These are phyloP conservation scores for Notospermus geniculatus DNA, from an alignment of 1,140 invertebrate species.

Conservation along the genomic window DNA sequence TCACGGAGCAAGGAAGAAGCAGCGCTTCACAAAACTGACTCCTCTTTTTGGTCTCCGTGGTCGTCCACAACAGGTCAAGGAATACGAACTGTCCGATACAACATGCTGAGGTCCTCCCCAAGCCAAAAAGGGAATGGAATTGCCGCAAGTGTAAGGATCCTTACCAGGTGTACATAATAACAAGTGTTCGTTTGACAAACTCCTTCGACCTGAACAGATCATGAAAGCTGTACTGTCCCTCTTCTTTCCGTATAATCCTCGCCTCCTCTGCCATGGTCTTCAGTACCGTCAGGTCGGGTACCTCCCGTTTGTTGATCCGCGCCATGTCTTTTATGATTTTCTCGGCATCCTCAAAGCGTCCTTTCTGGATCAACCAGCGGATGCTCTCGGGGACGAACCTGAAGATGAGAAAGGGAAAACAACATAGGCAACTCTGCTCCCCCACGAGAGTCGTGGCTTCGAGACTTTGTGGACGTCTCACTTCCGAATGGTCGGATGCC, in stretches of 20 bases:
- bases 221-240: background rate
- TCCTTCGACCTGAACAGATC: slow-evolving; percentile 3
- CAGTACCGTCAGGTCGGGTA: slow-evolving; percentile 6
- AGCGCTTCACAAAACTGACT: too few species aligned
- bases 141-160: too few species aligned
- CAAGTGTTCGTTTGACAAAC: background rate
- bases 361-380: slow-evolving; percentile 34
- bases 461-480: too few species aligned
- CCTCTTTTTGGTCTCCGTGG: too few species aligned
- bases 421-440: too few species aligned
- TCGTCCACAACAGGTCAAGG: too few species aligned
- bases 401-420: background rate
- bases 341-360: slow-evolving; percentile 34
- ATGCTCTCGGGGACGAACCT: slow-evolving; percentile 41
- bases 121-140: too few species aligned
- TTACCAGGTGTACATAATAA: background rate
- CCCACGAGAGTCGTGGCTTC: too few species aligned
- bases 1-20: too few species aligned
- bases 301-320: slow-evolving; percentile 25
- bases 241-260: background rate
- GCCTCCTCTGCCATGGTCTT: background rate
- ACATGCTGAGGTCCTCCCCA: too few species aligned
- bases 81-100: too few species aligned
- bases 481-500: too few species aligned
- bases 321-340: slow-evolving; percentile 28